These are phyloP conservation scores for Euwallacea fornicatus DNA, from an alignment of 1,140 invertebrate species.

Conservation along the genomic window DNA sequence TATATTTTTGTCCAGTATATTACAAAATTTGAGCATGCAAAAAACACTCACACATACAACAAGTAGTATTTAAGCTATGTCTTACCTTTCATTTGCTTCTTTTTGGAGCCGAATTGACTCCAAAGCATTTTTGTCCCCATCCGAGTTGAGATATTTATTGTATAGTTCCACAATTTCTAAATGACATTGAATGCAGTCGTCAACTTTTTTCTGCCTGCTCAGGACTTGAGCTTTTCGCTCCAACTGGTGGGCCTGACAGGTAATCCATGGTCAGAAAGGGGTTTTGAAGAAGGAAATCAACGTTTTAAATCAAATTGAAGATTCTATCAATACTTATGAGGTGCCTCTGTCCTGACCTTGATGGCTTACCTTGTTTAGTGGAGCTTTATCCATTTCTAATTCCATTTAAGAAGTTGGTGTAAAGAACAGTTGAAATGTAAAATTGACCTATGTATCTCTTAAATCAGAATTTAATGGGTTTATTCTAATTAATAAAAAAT, in stretches of 20 bases:
- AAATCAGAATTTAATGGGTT: too few species aligned
- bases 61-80: background rate
- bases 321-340: background rate
- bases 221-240: conserved; percentile 39
- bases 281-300: background rate
- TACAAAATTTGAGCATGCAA: background rate
- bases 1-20: background rate
- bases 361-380: conserved; percentile 30
- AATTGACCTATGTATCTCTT: too few species aligned
- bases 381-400: conserved; percentile 26
- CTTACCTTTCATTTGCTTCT: conserved; percentile 39
- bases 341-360: background rate
- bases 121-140: conserved; percentile 28
- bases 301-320: background rate
- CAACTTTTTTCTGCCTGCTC: conserved; percentile 40
- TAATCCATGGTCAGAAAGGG: background rate
- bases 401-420: too few species aligned
- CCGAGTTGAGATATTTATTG: conserved; percentile 24
- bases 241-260: conserved; percentile 43
- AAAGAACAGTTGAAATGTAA: too few species aligned
- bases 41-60: background rate
- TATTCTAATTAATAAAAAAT: too few species aligned
- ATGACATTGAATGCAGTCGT: conserved; percentile 43
- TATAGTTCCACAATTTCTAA: conserved; percentile 37
- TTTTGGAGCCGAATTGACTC: conserved; percentile 43